These are phyloP conservation scores for Formicarius rufipectus DNA, from an alignment of 2,113 vertebrate species.

Conservation along the genomic window DNA sequence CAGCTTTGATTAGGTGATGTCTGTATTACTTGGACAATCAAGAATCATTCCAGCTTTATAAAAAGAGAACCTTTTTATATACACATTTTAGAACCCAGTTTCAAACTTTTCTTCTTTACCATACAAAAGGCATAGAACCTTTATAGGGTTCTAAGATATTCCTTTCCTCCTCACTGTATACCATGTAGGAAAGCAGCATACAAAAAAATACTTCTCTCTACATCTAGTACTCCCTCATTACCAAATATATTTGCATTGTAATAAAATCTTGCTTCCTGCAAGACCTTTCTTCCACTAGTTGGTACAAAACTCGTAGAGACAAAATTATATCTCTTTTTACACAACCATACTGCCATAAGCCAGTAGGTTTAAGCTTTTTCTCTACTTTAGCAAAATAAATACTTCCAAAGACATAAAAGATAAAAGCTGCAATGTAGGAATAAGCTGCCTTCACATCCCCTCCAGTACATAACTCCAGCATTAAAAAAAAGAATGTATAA, in stretches of 20 bases:
- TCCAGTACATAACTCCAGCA: fast-evolving
- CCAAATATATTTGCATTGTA: neutral
- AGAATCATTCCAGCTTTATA: neutral
- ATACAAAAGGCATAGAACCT: neutral
- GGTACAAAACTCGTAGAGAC: neutral
- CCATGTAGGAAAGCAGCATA: neutral
- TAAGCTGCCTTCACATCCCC: neutral
- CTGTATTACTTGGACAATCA: neutral
- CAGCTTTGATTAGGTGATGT: neutral
- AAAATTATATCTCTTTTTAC: neutral
- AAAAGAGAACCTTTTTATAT: neutral
- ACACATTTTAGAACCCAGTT: neutral
- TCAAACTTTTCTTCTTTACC: neutral
- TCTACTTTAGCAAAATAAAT: neutral
- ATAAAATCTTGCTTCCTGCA: neutral
- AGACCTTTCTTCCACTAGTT: neutral
- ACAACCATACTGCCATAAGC: neutral
- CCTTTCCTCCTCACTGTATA: neutral
- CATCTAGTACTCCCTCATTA: neutral
- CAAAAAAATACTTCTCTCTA: neutral
- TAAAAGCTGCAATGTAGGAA: neutral
- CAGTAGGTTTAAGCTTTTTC: neutral
- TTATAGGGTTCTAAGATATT: fast-evolving
- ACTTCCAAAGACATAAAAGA: neutral
- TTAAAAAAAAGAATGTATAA: neutral